These are phyloP conservation scores for Aphelocoma coerulescens DNA, from an alignment of 2,113 vertebrate species.

Conservation along the genomic window DNA sequence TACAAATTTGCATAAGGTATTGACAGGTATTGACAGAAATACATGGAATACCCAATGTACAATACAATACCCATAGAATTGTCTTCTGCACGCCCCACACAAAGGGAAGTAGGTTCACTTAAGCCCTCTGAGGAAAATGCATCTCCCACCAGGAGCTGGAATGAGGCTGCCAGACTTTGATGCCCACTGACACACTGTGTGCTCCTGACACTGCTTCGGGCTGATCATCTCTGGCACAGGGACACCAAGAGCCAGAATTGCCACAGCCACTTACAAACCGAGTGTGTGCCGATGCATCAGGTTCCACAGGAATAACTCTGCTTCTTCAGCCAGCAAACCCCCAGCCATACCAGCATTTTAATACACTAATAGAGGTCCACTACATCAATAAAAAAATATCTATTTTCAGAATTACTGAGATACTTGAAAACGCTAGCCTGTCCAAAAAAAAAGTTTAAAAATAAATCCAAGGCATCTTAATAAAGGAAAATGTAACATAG, in stretches of 20 bases:
- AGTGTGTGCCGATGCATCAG: rapidly evolving
- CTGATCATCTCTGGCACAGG: neutral
- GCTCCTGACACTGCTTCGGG: neutral
- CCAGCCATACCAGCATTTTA: neutral
- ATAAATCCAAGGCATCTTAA: conserved; percentile 20
- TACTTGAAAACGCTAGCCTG: neutral
- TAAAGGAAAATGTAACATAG: conserved; percentile 41
- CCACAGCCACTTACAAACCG: neutral
- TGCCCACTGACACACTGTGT: neutral
- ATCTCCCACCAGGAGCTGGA: neutral
- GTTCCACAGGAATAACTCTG: neutral
- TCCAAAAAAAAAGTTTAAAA: neutral
- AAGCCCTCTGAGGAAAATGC: neutral
- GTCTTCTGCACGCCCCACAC: neutral
- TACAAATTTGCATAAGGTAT: neutral
- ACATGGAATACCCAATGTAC: neutral
- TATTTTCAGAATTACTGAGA: conserved; percentile 7
- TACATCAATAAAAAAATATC: neutral
- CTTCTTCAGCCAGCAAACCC: neutral
- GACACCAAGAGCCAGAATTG: neutral
- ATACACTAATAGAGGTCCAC: neutral
- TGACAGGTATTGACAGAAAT: neutral
- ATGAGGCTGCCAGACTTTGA: neutral
- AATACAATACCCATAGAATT: neutral
- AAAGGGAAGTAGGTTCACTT: neutral